phyloP scores from a whole-genome alignment of 2,888 invertebrate species.

The Habrosyne pyritoides region DNA sequence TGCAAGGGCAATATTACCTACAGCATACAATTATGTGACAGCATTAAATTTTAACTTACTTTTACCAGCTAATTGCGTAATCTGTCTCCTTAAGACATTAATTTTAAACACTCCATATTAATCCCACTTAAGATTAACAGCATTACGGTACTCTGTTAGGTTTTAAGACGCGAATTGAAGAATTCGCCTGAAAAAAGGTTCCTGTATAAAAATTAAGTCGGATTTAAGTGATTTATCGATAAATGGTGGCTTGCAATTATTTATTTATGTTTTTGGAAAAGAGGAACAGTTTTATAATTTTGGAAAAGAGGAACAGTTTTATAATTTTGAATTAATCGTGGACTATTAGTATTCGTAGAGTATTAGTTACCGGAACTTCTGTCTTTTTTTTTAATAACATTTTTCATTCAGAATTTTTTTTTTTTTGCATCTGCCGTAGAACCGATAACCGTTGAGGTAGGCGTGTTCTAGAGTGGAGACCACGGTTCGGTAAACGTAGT shows the following conservation, averaged over 20 bases:
- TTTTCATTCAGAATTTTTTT: too few relatives aligned
- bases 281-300: not conserved
- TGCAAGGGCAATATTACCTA: not conserved
- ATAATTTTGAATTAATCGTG: not conserved
- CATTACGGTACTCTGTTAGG: not conserved
- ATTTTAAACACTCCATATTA: slow-evolving; percentile 12
- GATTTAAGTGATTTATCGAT: not conserved
- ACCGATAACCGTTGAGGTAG: too few relatives aligned
- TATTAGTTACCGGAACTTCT: too few relatives aligned
- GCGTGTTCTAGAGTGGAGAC: too few relatives aligned
- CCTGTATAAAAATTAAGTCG: not conserved
- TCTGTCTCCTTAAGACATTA: slow-evolving; percentile 12
- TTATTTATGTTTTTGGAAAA: not conserved
- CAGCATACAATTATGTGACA: not conserved
- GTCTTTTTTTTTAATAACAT: too few relatives aligned
- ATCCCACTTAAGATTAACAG: slow-evolving; percentile 8
- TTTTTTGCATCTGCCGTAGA: too few relatives aligned
- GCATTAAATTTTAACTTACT: slow-evolving; percentile 8
- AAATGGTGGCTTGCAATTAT: not conserved
- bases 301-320: not conserved
- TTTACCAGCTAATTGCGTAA: slow-evolving; percentile 14
- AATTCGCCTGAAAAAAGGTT: not conserved
- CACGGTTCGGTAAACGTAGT: too few relatives aligned
- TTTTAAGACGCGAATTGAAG: slow-evolving; percentile 3
- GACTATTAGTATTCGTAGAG: too few relatives aligned